Evolutionary conservation across 2,797 vertebrate genomes (phyloP).

Genomic region (Pipistrellus nathusii): DNA sequence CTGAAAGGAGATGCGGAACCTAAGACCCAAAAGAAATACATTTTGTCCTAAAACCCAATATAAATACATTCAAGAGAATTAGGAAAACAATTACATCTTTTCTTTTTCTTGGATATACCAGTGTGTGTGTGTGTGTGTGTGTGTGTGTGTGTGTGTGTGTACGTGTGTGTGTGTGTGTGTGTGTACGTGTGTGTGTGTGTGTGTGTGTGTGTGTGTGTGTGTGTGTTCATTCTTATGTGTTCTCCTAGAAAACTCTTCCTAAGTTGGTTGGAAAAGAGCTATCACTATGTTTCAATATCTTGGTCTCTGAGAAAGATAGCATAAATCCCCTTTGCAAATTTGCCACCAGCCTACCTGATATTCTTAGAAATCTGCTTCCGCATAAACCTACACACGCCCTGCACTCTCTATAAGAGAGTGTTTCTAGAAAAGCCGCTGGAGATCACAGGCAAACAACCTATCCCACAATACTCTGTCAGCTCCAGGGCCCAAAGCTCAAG

Average conservation of each 20-base stretch:
- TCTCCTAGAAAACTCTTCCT: constrained; percentile 77
- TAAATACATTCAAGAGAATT: constrained; percentile 12
- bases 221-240: background rate
- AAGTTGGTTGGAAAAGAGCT: constrained; percentile 74
- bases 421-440: constrained; percentile 83
- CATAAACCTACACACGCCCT: background rate
- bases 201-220: background rate
- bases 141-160: background rate
- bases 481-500: background rate
- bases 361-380: constrained; percentile 85
- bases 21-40: constrained; percentile 6
- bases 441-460: constrained; percentile 33
- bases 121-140: background rate
- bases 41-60: constrained; percentile 15
- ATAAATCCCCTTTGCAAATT: constrained; percentile 83
- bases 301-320: constrained; percentile 78
- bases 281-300: constrained; percentile 12
- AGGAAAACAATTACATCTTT: background rate
- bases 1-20: constrained; percentile 20
- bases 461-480: background rate
- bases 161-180: background rate
- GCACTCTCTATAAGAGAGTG: background rate
- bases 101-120: background rate
- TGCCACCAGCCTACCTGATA: constrained; percentile 79
- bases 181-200: background rate